These are phyloP conservation scores for Venturia canescens DNA, from an alignment of 1,140 invertebrate species.

Conservation along the genomic window DNA sequence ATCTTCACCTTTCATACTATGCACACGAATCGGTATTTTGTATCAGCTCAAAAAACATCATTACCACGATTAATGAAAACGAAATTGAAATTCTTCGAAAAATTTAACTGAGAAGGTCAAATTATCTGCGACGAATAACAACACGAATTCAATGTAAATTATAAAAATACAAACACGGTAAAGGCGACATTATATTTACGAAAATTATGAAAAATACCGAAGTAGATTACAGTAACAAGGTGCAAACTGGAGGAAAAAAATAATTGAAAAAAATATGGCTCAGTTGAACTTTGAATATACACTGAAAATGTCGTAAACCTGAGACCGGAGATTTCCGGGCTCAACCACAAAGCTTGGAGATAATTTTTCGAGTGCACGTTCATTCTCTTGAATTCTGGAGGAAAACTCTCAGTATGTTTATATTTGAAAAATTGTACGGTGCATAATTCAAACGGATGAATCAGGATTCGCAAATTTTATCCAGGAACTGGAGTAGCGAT, in stretches of 20 bases:
- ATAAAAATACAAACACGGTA: no score
- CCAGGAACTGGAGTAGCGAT: no score
- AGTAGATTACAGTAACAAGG: no score
- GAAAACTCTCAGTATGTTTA: background rate
- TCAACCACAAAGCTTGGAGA: constrained; percentile 1
- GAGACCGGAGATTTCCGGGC: constrained; percentile 11
- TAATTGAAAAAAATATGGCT: background rate
- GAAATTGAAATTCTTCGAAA: no score
- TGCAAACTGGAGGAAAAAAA: background rate
- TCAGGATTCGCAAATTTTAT: no score
- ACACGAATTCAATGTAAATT: no score
- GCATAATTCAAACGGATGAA: background rate
- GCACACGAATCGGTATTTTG: background rate
- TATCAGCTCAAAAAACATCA: background rate
- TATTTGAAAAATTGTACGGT: background rate
- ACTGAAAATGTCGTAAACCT: constrained; percentile 10
- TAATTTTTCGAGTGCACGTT: no score
- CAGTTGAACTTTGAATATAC: background rate
- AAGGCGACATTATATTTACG: no score
- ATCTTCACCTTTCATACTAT: background rate
- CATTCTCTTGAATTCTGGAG: background rate
- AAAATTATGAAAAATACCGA: no score
- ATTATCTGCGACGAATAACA: no score
- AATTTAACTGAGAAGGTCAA: no score
- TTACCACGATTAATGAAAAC: background rate